phyloP scores from a whole-genome alignment of 2,113 vertebrate genomes.

The Riparia riparia region DNA sequence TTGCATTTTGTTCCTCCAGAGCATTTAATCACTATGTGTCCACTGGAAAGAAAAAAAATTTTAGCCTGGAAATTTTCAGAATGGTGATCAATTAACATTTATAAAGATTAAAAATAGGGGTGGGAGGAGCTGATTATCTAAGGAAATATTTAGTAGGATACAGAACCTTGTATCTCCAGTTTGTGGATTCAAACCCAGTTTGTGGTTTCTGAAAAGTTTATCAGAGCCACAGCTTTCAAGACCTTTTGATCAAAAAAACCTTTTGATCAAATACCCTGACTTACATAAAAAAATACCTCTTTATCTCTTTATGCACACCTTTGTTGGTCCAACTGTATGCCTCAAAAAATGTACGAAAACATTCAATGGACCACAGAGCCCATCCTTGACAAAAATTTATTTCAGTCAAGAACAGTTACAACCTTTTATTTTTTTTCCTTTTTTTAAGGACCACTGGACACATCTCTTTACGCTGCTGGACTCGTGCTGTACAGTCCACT shows the following conservation, averaged over 20 bases:
- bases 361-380: background rate
- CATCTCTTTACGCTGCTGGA: background rate
- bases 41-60: background rate
- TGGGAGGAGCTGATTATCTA: background rate
- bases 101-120: background rate
- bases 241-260: background rate
- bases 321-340: background rate
- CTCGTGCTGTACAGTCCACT: background rate
- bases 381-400: background rate
- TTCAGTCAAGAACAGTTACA: background rate
- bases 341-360: background rate
- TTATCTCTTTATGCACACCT: background rate
- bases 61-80: slow-evolving; percentile 5
- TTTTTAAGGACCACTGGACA: background rate
- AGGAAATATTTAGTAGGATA: background rate
- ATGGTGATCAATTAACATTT: background rate
- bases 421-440: rapidly evolving
- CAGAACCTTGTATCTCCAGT: background rate
- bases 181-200: background rate
- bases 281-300: background rate
- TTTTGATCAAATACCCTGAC: background rate
- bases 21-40: slow-evolving; percentile 20
- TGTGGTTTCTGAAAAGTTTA: background rate
- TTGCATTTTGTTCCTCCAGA: slow-evolving; percentile 38
- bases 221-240: background rate